Conservation (phyloP, 1,140 invertebrate genomes). For the Drosophila rufa region DNA sequence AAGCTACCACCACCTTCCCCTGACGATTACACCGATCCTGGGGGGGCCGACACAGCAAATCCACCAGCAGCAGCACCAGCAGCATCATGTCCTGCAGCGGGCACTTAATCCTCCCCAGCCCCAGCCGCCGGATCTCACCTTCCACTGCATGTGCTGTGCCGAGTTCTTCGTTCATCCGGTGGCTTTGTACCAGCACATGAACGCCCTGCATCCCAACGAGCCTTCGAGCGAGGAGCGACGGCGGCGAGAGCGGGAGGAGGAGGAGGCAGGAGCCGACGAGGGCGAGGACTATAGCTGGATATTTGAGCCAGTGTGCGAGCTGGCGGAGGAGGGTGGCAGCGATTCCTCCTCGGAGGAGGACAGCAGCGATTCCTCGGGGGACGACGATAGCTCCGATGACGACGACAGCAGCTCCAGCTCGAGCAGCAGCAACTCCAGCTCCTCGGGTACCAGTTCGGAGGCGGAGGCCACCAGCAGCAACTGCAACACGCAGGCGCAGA, state of each 20-base stretch:
- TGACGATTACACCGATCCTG: constrained; percentile 75
- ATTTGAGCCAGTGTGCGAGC: constrained; percentile 81
- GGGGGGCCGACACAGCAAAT: constrained; percentile 17
- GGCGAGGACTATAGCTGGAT: constrained; percentile 79
- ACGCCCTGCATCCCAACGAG: constrained; percentile 64
- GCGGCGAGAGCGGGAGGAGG: constrained; percentile 8
- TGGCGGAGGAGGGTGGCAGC: constrained; percentile 51
- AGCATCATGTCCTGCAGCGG: constrained; percentile 43
- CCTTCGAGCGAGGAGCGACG: constrained; percentile 20
- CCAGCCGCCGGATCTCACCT: constrained; percentile 78
- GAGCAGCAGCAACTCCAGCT: constrained; percentile 57
- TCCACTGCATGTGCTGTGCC: constrained; percentile 82
- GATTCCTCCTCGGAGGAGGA: constrained; percentile 35
- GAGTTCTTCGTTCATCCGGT: constrained; percentile 77
- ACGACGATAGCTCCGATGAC: constrained; percentile 24
- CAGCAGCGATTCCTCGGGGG: constrained; percentile 39
- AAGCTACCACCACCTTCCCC: constrained; percentile 70
- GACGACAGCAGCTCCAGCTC: constrained; percentile 44
- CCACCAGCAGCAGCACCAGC: constrained; percentile 42
- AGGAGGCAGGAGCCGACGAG: constrained; percentile 17
- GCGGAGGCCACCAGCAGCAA: constrained; percentile 47
- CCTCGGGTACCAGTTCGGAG: constrained; percentile 22
- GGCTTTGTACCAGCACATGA: constrained; percentile 82
- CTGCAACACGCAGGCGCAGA: constrained; percentile 40
- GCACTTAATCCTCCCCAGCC: constrained; percentile 39